phyloP scores from a whole-genome alignment of 2,113 vertebrate species.

The Turdus rufiventris region DNA sequence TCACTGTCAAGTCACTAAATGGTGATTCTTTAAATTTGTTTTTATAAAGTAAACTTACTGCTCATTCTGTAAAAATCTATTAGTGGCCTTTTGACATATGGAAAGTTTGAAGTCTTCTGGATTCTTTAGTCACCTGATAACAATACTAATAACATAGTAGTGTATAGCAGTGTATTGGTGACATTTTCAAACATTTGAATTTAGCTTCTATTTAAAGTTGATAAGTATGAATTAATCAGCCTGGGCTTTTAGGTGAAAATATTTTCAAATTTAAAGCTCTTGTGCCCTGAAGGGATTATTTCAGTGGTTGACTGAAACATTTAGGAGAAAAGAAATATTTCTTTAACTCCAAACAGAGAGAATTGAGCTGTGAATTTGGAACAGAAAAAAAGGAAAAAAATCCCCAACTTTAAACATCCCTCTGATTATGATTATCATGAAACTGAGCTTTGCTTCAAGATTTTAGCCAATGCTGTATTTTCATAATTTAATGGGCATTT shows the following conservation, averaged over 20 bases:
- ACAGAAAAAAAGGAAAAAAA: background rate
- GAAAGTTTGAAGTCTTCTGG: background rate
- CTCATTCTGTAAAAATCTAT: background rate
- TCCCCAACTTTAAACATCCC: background rate
- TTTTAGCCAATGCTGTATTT: background rate
- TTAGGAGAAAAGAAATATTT: constrained; percentile 6
- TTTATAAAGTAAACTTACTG: background rate
- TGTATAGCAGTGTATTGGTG: background rate
- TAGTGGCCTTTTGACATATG: background rate
- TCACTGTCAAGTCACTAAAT: background rate
- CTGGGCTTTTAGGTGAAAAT: background rate
- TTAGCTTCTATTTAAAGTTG: background rate
- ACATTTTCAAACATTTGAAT: background rate
- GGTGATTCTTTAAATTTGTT: background rate
- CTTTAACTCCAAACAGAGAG: constrained; percentile 42
- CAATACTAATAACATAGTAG: background rate
- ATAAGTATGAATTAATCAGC: background rate
- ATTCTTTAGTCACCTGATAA: background rate
- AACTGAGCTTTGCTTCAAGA: constrained; percentile 23
- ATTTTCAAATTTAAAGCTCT: constrained; percentile 34
- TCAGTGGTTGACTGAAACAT: constrained; percentile 16
- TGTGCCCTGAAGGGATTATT: background rate
- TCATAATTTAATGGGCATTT: constrained; percentile 39
- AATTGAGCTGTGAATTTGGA: constrained; percentile 19
- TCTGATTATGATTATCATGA: constrained; percentile 2